A percentile compares a stretch with the other conserved stretches of the same genome.
Evolutionary conservation across 1,140 invertebrate genomes (phyloP).

Genomic region (Macrobrachium rosenbergii): DNA sequence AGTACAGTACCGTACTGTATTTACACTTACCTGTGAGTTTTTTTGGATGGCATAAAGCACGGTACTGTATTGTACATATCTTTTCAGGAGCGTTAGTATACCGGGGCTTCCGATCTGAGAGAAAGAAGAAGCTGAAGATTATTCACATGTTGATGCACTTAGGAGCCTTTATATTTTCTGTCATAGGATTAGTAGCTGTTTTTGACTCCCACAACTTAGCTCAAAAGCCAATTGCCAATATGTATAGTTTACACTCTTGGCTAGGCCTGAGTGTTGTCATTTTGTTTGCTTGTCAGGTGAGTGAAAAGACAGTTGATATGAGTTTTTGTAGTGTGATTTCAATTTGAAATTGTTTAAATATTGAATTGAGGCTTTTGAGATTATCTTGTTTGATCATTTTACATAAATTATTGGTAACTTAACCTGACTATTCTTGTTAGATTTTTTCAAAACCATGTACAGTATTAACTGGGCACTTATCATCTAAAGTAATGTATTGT

Average conservation of each 20-base stretch:
- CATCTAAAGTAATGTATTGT: too few species aligned
- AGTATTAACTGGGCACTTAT: too few species aligned
- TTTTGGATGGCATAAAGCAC: too few species aligned
- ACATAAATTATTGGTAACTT: too few species aligned
- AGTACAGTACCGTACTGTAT: too few species aligned
- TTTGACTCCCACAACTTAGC: constrained; percentile 85
- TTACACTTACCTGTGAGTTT: too few species aligned
- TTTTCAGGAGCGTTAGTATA: constrained; percentile 84
- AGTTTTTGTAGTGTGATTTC: constrained; percentile 4
- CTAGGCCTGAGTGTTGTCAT: constrained; percentile 83
- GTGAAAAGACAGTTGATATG: not conserved
- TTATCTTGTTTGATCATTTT: too few species aligned
- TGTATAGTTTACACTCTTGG: constrained; percentile 90
- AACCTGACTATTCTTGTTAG: too few species aligned
- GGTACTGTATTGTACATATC: not conserved
- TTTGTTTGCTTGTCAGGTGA: constrained; percentile 83
- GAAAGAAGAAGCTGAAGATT: constrained; percentile 84
- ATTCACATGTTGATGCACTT: constrained; percentile 82
- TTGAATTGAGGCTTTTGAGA: not conserved
- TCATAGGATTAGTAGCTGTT: constrained; percentile 82
- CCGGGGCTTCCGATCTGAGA: constrained; percentile 81
- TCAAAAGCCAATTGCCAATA: constrained; percentile 78
- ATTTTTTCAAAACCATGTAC: too few species aligned
- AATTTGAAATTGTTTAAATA: constrained; percentile 21
- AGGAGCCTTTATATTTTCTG: constrained; percentile 77